Conservation (phyloP, 2,888 invertebrate genomes). For the Lobophora halterata region DNA sequence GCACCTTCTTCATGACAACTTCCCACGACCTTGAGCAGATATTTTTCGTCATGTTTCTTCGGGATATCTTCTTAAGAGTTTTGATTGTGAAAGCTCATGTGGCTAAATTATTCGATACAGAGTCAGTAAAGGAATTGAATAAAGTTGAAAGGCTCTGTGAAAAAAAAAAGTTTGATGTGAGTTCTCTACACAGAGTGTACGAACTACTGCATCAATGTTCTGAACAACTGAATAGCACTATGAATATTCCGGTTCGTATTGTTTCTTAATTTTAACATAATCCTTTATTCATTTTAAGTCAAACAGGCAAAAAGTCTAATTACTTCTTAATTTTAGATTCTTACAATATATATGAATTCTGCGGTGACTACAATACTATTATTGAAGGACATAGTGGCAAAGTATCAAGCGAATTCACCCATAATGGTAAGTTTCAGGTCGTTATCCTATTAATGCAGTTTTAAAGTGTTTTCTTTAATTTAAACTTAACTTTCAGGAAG, state of each 20-base stretch:
- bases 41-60: constrained; percentile 46
- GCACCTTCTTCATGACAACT: constrained; percentile 32
- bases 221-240: constrained; percentile 52
- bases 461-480: too few relatives aligned
- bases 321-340: constrained; percentile 46
- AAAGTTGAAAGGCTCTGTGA: constrained; percentile 47
- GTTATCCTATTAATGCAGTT: too few relatives aligned
- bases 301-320: too few relatives aligned
- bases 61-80: constrained; percentile 46
- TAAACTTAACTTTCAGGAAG: constrained; percentile 16
- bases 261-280: not conserved
- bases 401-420: constrained; percentile 40
- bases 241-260: constrained; percentile 56
- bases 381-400: constrained; percentile 46
- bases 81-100: constrained; percentile 53
- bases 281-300: too few relatives aligned
- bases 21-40: constrained; percentile 54
- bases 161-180: constrained; percentile 46
- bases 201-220: constrained; percentile 58
- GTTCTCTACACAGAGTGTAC: constrained; percentile 52
- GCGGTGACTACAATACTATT: constrained; percentile 56
- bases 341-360: constrained; percentile 50
- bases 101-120: constrained; percentile 36
- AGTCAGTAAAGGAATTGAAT: constrained; percentile 26
- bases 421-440: constrained; percentile 10